Conservation (phyloP, 1,140 invertebrate genomes). For the Drosophila quadrilineata region DNA sequence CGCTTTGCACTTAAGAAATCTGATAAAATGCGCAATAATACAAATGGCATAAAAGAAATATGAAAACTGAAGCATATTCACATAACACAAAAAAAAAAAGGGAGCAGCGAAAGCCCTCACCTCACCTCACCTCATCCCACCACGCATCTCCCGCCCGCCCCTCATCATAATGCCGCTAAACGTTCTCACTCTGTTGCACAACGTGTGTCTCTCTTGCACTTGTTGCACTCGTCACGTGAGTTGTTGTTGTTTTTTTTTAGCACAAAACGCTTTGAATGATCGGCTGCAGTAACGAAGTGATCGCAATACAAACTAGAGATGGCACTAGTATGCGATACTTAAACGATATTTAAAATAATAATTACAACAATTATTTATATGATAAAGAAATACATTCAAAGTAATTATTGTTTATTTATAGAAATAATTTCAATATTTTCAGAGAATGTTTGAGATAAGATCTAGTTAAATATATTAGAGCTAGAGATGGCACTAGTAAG, state of each 20-base stretch:
- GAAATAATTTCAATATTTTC: too few species aligned
- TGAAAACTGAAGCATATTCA: neutral
- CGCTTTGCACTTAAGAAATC: slow-evolving; percentile 80
- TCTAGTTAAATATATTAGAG: too few species aligned
- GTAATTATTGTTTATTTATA: too few species aligned
- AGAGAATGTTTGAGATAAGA: too few species aligned
- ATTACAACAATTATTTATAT: too few species aligned
- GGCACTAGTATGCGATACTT: neutral
- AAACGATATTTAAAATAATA: too few species aligned
- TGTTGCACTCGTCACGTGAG: slow-evolving; percentile 76
- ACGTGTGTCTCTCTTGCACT: too few species aligned
- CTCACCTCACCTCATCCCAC: slow-evolving; percentile 8
- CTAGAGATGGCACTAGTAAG: too few species aligned
- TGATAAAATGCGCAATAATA: slow-evolving; percentile 44
- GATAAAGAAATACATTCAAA: neutral
- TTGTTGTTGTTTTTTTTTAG: too few species aligned
- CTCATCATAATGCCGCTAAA: neutral
- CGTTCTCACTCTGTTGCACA: too few species aligned
- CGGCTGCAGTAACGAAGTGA: slow-evolving; percentile 60
- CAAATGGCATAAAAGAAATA: neutral
- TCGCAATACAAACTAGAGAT: slow-evolving; percentile 3
- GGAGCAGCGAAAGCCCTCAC: slow-evolving; percentile 18
- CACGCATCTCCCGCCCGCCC: neutral
- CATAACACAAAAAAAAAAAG: slow-evolving; percentile 2
- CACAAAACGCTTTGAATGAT: slow-evolving; percentile 77